These are phyloP conservation scores for Stratiomys singularior DNA, from an alignment of 2,888 invertebrate genomes.

Conservation along the genomic window DNA sequence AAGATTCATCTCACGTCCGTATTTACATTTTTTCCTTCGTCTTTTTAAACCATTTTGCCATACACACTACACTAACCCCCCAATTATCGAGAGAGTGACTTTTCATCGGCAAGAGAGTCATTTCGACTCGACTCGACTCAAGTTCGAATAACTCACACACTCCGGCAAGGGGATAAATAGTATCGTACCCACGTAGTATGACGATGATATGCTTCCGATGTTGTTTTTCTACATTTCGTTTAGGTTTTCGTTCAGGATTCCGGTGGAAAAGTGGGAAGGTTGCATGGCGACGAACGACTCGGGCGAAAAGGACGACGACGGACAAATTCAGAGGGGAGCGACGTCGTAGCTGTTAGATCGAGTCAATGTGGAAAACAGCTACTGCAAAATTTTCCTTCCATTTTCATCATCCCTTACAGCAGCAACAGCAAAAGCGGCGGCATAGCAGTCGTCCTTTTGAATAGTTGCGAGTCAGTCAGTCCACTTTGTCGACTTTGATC, in stretches of 20 bases:
- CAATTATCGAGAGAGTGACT: slow-evolving; percentile 43
- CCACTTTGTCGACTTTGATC: slow-evolving; percentile 43
- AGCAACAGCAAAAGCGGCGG: neutral
- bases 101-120: slow-evolving; percentile 44
- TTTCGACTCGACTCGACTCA: slow-evolving; percentile 41
- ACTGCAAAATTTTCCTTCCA: slow-evolving; percentile 32
- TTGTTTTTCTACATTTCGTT: slow-evolving; percentile 41
- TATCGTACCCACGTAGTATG: slow-evolving; percentile 10
- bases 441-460: slow-evolving; percentile 31
- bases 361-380: slow-evolving; percentile 29
- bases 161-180: slow-evolving; percentile 33
- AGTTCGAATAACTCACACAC: slow-evolving; percentile 38
- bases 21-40: slow-evolving; percentile 20
- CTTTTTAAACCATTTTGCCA: no score
- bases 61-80: slow-evolving; percentile 11
- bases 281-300: neutral
- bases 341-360: neutral
- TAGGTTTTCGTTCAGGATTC: slow-evolving; percentile 6
- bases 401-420: slow-evolving; percentile 26
- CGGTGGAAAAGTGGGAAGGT: neutral
- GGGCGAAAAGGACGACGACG: neutral
- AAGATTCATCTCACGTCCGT: no score
- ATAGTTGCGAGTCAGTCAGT: slow-evolving; percentile 36
- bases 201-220: slow-evolving; percentile 42
- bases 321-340: neutral